Conservation (phyloP, 2,113 vertebrate species). For the Pungitius pungitius region DNA sequence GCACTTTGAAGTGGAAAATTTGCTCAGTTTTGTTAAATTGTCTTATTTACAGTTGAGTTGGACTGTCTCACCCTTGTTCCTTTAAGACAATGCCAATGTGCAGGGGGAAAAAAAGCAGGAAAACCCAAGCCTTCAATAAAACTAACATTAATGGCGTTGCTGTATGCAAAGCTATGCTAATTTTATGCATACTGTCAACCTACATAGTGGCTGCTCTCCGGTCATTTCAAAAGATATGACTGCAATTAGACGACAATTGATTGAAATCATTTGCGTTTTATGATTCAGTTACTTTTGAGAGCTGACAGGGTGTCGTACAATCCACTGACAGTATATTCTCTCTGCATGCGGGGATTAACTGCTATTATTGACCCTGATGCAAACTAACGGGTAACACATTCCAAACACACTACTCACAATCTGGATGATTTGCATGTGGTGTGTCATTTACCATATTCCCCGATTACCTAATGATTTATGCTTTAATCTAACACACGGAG, state of each 20-base stretch:
- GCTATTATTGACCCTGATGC: conserved; percentile 74
- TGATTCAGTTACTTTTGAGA: conserved; percentile 68
- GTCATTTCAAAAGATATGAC: conserved; percentile 67
- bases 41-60: conserved; percentile 36
- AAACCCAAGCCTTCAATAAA: conserved; percentile 59
- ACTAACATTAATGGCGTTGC: conserved; percentile 64
- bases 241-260: conserved; percentile 77
- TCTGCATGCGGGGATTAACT: conserved; percentile 64
- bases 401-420: conserved; percentile 70
- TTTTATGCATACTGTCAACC: conserved; percentile 76
- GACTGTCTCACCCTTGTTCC: conserved; percentile 30
- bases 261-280: conserved; percentile 78
- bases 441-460: conserved; percentile 76
- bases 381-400: conserved; percentile 66
- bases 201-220: conserved; percentile 60
- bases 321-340: conserved; percentile 69
- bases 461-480: conserved; percentile 78
- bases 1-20: conserved; percentile 53
- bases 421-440: conserved; percentile 69
- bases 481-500: conserved; percentile 69
- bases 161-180: conserved; percentile 77
- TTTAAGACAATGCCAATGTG: conserved; percentile 46
- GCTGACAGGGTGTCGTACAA: conserved; percentile 60
- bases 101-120: conserved; percentile 27
- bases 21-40: conserved; percentile 50